phyloP scores from a whole-genome alignment of 1,140 invertebrate species.

The Saccostrea glomerata region DNA sequence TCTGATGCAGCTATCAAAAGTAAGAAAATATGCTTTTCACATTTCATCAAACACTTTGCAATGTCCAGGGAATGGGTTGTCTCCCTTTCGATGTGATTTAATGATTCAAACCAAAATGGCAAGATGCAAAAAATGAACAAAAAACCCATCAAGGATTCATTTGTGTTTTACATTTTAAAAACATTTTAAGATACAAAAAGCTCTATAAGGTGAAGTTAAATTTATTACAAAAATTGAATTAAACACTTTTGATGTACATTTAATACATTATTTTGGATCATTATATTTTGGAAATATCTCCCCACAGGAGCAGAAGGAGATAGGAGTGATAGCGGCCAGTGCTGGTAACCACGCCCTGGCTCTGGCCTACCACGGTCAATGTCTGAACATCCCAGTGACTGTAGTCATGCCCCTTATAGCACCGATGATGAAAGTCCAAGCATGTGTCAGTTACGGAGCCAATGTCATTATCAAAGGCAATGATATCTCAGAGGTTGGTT shows the following conservation, averaged over 20 bases:
- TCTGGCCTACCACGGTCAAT: slow-evolving; percentile 91
- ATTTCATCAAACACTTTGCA: background rate
- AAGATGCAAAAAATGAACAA: no score
- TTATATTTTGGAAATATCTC: background rate
- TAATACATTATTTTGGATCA: no score
- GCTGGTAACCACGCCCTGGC: slow-evolving; percentile 95
- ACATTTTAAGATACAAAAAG: no score
- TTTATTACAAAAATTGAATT: no score
- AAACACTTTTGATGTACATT: no score
- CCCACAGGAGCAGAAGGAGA: slow-evolving; percentile 83
- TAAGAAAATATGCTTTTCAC: slow-evolving; percentile 59
- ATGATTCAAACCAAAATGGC: no score
- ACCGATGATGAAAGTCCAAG: slow-evolving; percentile 92
- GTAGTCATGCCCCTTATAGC: slow-evolving; percentile 93
- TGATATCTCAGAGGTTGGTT: slow-evolving; percentile 87
- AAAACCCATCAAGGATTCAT: no score
- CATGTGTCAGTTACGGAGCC: slow-evolving; percentile 90
- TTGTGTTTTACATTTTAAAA: no score
- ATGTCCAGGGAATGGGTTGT: background rate
- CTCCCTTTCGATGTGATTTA: background rate
- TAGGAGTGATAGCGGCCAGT: slow-evolving; percentile 94
- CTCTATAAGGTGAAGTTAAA: no score
- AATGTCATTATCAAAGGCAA: slow-evolving; percentile 90
- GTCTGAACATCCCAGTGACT: slow-evolving; percentile 89
- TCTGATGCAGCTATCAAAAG: slow-evolving; percentile 85